Percentiles rank a stretch among this genome's conserved stretches.
phyloP scores from a whole-genome alignment of 1,140 invertebrate species.

The Lepidurus arcticus region DNA sequence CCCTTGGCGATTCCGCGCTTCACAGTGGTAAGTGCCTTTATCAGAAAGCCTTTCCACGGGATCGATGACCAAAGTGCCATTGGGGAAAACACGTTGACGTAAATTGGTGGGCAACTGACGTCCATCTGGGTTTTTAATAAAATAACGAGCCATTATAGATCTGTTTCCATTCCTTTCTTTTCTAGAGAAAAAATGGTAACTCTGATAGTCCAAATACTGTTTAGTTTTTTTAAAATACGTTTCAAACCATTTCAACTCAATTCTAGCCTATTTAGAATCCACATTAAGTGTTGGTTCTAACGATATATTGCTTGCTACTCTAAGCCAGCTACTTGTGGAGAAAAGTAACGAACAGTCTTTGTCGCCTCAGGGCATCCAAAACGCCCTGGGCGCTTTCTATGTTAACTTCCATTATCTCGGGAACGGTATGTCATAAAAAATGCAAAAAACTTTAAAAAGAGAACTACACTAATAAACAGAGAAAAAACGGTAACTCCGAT shows the following conservation, averaged over 20 bases:
- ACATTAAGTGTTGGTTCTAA: no score
- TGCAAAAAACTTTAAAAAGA: not conserved
- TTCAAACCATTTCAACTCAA: no score
- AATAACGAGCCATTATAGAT: slow-evolving; percentile 22
- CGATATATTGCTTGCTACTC: no score
- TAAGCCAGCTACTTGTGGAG: not conserved
- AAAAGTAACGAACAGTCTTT: not conserved
- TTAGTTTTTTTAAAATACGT: no score
- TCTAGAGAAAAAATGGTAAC: no score
- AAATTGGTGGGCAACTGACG: slow-evolving; percentile 70
- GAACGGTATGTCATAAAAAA: not conserved
- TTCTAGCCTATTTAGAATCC: no score
- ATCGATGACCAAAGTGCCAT: slow-evolving; percentile 69
- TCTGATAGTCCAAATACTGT: no score
- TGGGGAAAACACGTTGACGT: slow-evolving; percentile 70
- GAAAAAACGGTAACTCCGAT: not conserved
- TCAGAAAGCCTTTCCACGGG: slow-evolving; percentile 67
- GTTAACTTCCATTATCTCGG: not conserved
- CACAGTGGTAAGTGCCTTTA: slow-evolving; percentile 79
- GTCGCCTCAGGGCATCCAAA: not conserved
- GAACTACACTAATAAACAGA: not conserved
- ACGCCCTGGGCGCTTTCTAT: not conserved
- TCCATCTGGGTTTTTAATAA: slow-evolving; percentile 47
- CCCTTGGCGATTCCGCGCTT: slow-evolving; percentile 74
- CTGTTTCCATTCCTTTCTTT: not conserved